Evolutionary conservation across 2,888 invertebrate species (phyloP).

Genomic region (Congeria kusceri): DNA sequence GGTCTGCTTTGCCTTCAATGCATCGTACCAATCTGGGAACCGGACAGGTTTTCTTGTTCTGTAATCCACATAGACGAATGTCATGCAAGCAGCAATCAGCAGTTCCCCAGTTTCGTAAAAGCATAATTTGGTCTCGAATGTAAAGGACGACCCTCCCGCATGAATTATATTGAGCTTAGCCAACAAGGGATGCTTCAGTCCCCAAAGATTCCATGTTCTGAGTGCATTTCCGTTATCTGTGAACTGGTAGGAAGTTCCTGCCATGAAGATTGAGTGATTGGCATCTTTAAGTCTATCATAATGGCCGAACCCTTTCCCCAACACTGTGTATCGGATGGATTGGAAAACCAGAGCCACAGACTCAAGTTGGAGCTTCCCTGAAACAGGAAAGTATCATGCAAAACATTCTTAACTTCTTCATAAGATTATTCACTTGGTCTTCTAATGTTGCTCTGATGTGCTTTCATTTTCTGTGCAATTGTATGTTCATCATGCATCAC

Average conservation of each 20-base stretch:
- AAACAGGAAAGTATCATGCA: constrained; percentile 24
- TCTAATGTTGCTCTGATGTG: too few species aligned
- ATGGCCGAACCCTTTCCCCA: constrained; percentile 47
- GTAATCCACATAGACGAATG: constrained; percentile 61
- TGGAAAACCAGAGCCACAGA: constrained; percentile 58
- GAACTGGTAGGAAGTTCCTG: constrained; percentile 42
- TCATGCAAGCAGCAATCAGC: constrained; percentile 34
- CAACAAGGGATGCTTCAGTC: constrained; percentile 41
- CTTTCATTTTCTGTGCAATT: too few species aligned
- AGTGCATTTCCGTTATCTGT: constrained; percentile 30
- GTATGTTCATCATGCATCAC: too few species aligned
- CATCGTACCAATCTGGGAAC: constrained; percentile 54
- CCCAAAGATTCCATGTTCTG: constrained; percentile 47
- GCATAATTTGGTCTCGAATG: constrained; percentile 30
- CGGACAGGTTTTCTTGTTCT: constrained; percentile 46
- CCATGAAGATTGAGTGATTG: constrained; percentile 63
- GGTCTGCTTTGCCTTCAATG: constrained; percentile 9
- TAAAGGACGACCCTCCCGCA: constrained; percentile 53
- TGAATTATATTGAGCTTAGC: constrained; percentile 44
- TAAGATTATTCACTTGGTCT: too few species aligned
- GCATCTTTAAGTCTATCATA: constrained; percentile 48
- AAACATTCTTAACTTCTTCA: neutral
- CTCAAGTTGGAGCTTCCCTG: constrained; percentile 62
- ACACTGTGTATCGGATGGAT: constrained; percentile 49
- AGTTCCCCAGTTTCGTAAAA: constrained; percentile 31